Base-by-base conservation (phyloP, 2,888 invertebrate genomes). In the Aporophyla lueneburgensis region DNA sequence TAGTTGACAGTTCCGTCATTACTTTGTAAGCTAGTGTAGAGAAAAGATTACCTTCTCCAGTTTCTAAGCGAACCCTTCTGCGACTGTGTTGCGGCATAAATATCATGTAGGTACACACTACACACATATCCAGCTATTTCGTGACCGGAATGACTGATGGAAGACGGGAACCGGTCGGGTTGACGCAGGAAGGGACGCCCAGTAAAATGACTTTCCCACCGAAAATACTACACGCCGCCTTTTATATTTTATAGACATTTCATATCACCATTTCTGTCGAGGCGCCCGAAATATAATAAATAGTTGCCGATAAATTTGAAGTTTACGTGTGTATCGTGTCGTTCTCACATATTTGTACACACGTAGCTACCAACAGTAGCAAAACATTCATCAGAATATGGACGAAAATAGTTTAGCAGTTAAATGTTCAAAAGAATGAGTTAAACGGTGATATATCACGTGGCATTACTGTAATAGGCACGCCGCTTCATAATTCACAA, bases 61-160 rank as follows among this genome's bases (percentile, higher is more conserved):
- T 74, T 85, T 73, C 59, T 86, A 82, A 83, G 81, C 71, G 76
- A 76, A 74, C 75, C 71, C 78, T 81, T 78, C 73, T 71, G 67
- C 81, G 71, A 79, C 69, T 71, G 86, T 76, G 80, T 81, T 80
- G 85, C 78, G 81, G 76, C 80, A 69, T 56, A 80, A 79, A 86
- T 87, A 83, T 85, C 76, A 84, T 88, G 76, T 88, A 86, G 62
- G 76, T 77, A 81, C 74, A 71, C 58, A 65, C 75, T 73, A 75
- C 70, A 77, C 80, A 81, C 76, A 81, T 83, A 86, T 81, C 74
- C 82, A 85, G 80, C 81, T 83, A 87, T 86, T 86, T 89, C 90
- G 90, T 90, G 90, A 89, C 89, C 88, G 90, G 90, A 90, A 90
- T 92, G 90, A 90, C 85, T 87, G 91, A 91, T 91, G 88, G 89